Base-by-base conservation (phyloP, 2,888 invertebrate genomes). In the Zelleria hepariella region DNA sequence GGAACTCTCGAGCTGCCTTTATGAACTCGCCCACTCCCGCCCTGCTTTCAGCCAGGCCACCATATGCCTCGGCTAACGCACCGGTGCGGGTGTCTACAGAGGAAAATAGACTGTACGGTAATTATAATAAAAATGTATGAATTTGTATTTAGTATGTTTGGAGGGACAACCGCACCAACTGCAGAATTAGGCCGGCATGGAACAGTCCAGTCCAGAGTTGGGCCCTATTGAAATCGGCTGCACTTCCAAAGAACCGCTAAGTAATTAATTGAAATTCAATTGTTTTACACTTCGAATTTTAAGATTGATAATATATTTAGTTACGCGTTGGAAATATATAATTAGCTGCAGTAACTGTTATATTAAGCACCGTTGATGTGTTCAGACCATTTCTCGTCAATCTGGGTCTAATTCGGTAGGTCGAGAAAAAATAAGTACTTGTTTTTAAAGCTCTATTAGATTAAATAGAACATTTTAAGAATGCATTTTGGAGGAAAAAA, bases 1-100 rank as follows among this genome's bases (percentile, higher is more conserved):
- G 74, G 73, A 68, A 74, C 80, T 78, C 82, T 80, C 76, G 83
- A 86, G 77, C 86, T 68, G 71, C 80, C 84, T 88, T 80, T 88
- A 85, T 78, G 87, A 86, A 85, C 83, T 80, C 84, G 86, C 86
- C 86, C 86, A 82, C 87, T 87, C 87, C 84, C 82, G 83, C 82
- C 83, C 81, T 78, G 82, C 71, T 70, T 74, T 75, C 70, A 77
- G 83, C 83, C 78, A 85, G 85, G 79, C 82, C 75, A 79, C 84
- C 85, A 86, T 86, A 85, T 84, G 69, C 77, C 78, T 86, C 80
- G 81, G 82, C 86, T 84, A 86, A 83, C 84, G 85, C 76, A 86
- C 86, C 81, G 20, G 25, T 54, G 25, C 27, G 10, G n/a, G n/a
- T 54, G 10, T 25, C 27, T 18, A 24, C 26, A 26, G 25, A 18